phyloP scores from a whole-genome alignment of 2,797 vertebrate genomes.

The Anabacerthia variegaticeps region DNA sequence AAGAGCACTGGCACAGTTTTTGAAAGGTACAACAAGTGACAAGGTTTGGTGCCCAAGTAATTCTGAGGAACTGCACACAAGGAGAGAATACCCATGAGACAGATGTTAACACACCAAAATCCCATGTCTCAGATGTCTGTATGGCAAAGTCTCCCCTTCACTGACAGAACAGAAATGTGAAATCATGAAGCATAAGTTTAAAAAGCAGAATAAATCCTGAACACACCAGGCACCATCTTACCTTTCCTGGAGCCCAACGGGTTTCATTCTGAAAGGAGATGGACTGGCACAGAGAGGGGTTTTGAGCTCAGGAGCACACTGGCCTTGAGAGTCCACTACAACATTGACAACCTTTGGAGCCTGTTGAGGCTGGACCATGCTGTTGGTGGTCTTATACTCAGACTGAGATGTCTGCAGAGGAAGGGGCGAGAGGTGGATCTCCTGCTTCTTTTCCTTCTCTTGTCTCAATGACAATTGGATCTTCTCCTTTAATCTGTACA shows the following conservation, averaged over 20 bases:
- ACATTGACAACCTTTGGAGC: conserved; percentile 79
- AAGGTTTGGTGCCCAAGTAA: neutral
- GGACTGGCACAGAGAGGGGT: conserved; percentile 79
- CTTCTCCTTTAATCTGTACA: conserved; percentile 92
- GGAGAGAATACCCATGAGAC: neutral
- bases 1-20: conserved; percentile 5
- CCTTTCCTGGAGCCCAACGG: conserved; percentile 94
- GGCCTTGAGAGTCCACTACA: conserved; percentile 76
- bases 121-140: neutral
- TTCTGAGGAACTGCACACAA: neutral
- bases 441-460: conserved; percentile 86
- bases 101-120: neutral
- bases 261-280: conserved; percentile 96
- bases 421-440: conserved; percentile 81
- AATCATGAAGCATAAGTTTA: neutral
- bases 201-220: neutral
- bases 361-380: conserved; percentile 90
- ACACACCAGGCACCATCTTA: conserved; percentile 33
- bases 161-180: neutral
- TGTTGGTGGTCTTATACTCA: conserved; percentile 78
- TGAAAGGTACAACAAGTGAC: neutral
- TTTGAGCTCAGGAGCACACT: conserved; percentile 81
- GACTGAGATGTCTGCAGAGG: conserved; percentile 75
- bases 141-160: neutral
- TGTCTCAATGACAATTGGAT: conserved; percentile 86